Evolutionary conservation across 2,113 vertebrate species (phyloP), one percentile per base, ranked within the genome.

Genomic region (Campylorhamphus procurvoides): DNA sequence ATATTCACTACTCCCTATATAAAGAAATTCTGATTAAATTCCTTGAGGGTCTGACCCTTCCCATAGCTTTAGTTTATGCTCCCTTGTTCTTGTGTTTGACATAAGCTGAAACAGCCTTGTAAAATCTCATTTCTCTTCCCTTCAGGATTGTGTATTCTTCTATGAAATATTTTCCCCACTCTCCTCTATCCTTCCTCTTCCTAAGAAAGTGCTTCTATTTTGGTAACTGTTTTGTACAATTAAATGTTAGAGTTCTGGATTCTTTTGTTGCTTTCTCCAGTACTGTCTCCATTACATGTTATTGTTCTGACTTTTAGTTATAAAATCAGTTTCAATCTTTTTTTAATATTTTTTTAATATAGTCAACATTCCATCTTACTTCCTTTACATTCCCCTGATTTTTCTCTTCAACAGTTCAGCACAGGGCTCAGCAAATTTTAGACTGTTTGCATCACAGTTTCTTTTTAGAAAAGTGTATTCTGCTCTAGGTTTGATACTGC

Each of bases 31-130:
- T 95, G 91, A 84, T 71, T 97, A 97, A 97, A 98, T 97, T 98
- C 98, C 98, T 98, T 87, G 76, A 98, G 98, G 97, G 79, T 96
- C 96, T 98, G 98, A 98, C 98, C 98, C 98, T 98, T 98, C 84
- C 95, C 93, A 95, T 97, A 96, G 89, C 93, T 97, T 95, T 97
- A 95, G 97, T 98, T 98, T 98, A 98, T 97, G 96, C 91, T 97
- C 93, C 97, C 98, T 98, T 98, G 97, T 98, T 98, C 97, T 98
- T 95, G 84, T 97, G 97, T 97, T 98, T 98, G 98, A 98, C 97
- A 97, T 97, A 96, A 97, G 75, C 96, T 98, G 94, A 96, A 97
- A 97, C 87, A 98, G 94, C 93, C 97, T 98, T 97, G 97, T 98
- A 98, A 97, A 97, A 97, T 94, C 97, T 98, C 94, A 96, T 97